These are phyloP conservation scores for Cardinalis cardinalis DNA, from an alignment of 2,113 vertebrate genomes.

Conservation along the genomic window DNA sequence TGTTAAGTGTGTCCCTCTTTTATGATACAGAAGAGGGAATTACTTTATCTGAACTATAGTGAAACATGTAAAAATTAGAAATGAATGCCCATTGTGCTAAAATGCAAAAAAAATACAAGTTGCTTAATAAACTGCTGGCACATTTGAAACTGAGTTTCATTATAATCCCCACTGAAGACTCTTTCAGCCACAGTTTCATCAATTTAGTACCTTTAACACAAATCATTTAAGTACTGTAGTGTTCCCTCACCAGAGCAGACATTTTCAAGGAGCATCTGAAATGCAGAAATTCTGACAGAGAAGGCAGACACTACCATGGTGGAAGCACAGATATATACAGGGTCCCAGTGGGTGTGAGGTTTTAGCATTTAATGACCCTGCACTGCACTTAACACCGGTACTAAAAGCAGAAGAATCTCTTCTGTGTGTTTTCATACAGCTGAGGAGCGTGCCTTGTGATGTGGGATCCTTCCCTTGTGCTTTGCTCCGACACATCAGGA, in stretches of 20 bases:
- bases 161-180: not conserved
- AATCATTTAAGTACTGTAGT: not conserved
- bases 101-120: not conserved
- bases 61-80: not conserved
- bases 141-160: not conserved
- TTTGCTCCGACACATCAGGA: not conserved
- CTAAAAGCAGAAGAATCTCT: not conserved
- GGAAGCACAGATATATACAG: not conserved
- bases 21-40: not conserved
- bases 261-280: not conserved
- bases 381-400: not conserved
- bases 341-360: not conserved
- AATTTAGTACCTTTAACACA: not conserved
- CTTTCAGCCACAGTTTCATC: not conserved
- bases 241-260: not conserved
- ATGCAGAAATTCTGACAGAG: not conserved
- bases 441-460: not conserved
- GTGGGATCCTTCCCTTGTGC: not conserved
- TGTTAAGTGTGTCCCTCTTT: not conserved
- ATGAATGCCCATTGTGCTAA: not conserved
- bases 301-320: not conserved
- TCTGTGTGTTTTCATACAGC: fast-evolving
- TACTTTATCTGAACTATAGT: not conserved
- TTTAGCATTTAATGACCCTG: not conserved
- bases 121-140: not conserved